Evolutionary conservation across 1,140 invertebrate genomes (phyloP), one percentile per base, ranked within the genome.

Genomic region (Hylaeus anthracinus): DNA sequence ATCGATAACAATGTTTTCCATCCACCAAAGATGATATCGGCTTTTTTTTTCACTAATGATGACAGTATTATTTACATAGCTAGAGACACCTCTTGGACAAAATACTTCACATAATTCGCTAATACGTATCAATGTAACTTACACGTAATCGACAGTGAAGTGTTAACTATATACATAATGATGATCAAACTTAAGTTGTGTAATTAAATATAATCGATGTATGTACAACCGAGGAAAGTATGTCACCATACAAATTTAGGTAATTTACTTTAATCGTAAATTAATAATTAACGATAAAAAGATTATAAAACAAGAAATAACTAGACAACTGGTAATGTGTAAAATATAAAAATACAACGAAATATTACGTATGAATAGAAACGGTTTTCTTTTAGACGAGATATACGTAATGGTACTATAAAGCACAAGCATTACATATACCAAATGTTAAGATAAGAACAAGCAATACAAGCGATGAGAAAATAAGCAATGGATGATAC

Each of bases 11-110:
- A 70, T 60, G 71, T 72, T 79, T 81, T 78, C 82, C 85, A 77
- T 77, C 60, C 79, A 84, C 78, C 82, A 81, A 75, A 81, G 65
- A 72, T 37, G 77, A 64, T 84, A 84, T 79, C 26, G 26, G 26
- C 26, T 26, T 78, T 72, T 72, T 70, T 65, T 75, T 72, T 72
- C 65, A 71, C 61, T 75, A 84, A 67, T 63, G 81, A 71, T 86
- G 73, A 65, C 74, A 73, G 51, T 73, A 79, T 67, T 86, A 86
- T 86, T 65, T 86, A 86, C 81, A 74, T 82, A 88, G 82, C 82
- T 80, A 76, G 84, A 89, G 71, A 86, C 88, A 90, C 89, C 90
- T 91, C 90, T 91, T 90, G 90, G 88, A 89, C 88, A 63, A 87
- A 82, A 66, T 64, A 61, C 61, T 74, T 12, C 41, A 43, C 56